A percentile compares a stretch with the other conserved stretches of the same genome.
phyloP scores from a whole-genome alignment of 2,797 vertebrate genomes.

The Falco columbarius region DNA sequence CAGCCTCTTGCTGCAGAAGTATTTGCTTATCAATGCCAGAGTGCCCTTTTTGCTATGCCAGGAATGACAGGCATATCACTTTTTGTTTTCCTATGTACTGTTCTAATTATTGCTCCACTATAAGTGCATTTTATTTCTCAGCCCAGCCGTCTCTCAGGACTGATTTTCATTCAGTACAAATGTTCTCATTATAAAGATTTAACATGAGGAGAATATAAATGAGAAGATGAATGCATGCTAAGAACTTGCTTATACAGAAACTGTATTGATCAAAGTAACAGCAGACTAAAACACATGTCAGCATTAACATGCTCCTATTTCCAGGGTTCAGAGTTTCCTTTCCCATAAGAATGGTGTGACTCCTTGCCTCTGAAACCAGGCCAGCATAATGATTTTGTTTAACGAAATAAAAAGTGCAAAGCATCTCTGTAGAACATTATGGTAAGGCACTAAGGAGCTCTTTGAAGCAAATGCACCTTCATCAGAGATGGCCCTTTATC shows the following conservation, averaged over 20 bases:
- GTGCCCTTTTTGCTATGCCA: neutral
- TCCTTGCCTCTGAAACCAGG: neutral
- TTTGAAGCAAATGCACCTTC: neutral
- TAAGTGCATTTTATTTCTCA: slow-evolving; percentile 10
- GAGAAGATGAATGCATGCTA: slow-evolving; percentile 24
- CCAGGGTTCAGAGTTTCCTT: neutral
- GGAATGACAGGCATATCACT: slow-evolving; percentile 24
- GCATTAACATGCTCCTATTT: neutral
- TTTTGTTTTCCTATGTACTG: slow-evolving; percentile 21
- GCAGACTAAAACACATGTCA: neutral
- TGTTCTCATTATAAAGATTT: slow-evolving; percentile 58
- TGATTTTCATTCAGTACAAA: slow-evolving; percentile 65
- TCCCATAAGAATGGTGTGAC: neutral
- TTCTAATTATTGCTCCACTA: slow-evolving; percentile 58
- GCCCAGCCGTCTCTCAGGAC: slow-evolving; percentile 1
- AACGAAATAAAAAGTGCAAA: neutral
- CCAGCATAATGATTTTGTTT: neutral
- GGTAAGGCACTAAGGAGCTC: neutral
- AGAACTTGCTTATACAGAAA: slow-evolving; percentile 28
- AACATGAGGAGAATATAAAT: slow-evolving; percentile 64
- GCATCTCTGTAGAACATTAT: neutral
- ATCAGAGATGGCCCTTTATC: neutral
- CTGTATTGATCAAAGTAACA: slow-evolving; percentile 39
- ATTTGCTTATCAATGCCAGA: slow-evolving; percentile 1
- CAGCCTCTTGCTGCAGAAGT: neutral